Percentiles rank a stretch among this genome's conserved stretches.
Conservation (phyloP, 2,113 vertebrate genomes). For the Oncorhynchus clarkii region DNA sequence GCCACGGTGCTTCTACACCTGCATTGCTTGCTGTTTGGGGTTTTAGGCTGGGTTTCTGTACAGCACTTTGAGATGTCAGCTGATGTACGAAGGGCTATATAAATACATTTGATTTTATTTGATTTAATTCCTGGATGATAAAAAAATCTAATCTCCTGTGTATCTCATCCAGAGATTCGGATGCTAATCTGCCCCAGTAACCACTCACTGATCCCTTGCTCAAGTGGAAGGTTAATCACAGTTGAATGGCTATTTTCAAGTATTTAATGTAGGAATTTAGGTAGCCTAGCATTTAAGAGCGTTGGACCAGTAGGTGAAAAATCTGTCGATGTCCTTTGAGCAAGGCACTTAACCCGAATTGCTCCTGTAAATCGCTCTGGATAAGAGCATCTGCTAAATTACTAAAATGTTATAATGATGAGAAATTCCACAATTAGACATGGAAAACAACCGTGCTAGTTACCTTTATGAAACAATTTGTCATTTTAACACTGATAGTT, state of each 20-base stretch:
- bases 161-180: constrained; percentile 39
- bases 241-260: constrained; percentile 11
- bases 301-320: too few species aligned
- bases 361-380: too few species aligned
- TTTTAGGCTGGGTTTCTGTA: too few species aligned
- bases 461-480: neutral
- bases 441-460: neutral
- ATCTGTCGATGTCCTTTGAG: too few species aligned
- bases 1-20: too few species aligned
- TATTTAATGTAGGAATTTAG: neutral
- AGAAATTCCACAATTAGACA: neutral
- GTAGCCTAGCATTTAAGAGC: too few species aligned
- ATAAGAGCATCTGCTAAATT: too few species aligned
- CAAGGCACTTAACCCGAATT: too few species aligned
- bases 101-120: too few species aligned
- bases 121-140: constrained; percentile 25
- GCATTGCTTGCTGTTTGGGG: too few species aligned
- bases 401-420: neutral
- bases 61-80: too few species aligned
- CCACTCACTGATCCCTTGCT: constrained; percentile 51
- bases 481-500: neutral
- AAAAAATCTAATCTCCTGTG: constrained; percentile 39
- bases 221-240: constrained; percentile 30
- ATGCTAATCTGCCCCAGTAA: constrained; percentile 58
- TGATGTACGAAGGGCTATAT: too few species aligned